Percentiles rank a stretch among this genome's conserved stretches.
These are phyloP conservation scores for Cephus pulcher DNA, from an alignment of 2,888 invertebrate genomes.

Conservation along the genomic window DNA sequence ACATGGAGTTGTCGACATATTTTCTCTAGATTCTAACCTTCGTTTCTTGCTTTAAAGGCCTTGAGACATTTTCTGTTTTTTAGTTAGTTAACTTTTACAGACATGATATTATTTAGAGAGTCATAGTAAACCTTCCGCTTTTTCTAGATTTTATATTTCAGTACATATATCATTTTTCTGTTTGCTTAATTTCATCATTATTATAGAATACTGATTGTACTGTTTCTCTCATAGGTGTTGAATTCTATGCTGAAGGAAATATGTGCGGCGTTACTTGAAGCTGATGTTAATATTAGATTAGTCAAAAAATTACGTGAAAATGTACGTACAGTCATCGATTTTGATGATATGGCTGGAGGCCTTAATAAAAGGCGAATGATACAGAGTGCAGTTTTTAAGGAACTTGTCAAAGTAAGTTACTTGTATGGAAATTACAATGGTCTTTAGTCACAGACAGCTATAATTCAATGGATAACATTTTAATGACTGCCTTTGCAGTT, in stretches of 20 bases:
- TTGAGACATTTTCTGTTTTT: slow-evolving; percentile 32
- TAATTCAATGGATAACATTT: background rate
- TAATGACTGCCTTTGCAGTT: slow-evolving; percentile 70
- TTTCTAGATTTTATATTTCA: slow-evolving; percentile 11
- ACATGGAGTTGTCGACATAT: background rate
- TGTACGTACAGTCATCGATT: slow-evolving; percentile 97
- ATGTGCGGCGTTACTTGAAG: slow-evolving; percentile 95
- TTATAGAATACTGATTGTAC: slow-evolving; percentile 2
- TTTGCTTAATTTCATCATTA: background rate
- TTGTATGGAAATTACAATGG: background rate
- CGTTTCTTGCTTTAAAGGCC: slow-evolving; percentile 25
- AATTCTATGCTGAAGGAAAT: slow-evolving; percentile 99
- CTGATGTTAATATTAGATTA: slow-evolving; percentile 95
- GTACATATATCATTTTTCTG: slow-evolving; percentile 10
- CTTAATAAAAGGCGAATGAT: slow-evolving; percentile 98
- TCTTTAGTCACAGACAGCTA: background rate
- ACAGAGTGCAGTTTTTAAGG: slow-evolving; percentile 98
- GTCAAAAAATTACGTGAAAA: slow-evolving; percentile 97
- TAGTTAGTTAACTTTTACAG: slow-evolving; percentile 5
- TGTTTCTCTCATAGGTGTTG: slow-evolving; percentile 77
- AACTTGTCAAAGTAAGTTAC: slow-evolving; percentile 87
- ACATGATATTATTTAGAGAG: background rate
- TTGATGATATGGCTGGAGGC: slow-evolving; percentile 99
- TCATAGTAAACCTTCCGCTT: background rate
- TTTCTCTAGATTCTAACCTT: slow-evolving; percentile 5